A percentile compares a stretch with the other conserved stretches of the same genome.
These are phyloP conservation scores for Drosophila mayri DNA, from an alignment of 1,140 invertebrate genomes.

Conservation along the genomic window DNA sequence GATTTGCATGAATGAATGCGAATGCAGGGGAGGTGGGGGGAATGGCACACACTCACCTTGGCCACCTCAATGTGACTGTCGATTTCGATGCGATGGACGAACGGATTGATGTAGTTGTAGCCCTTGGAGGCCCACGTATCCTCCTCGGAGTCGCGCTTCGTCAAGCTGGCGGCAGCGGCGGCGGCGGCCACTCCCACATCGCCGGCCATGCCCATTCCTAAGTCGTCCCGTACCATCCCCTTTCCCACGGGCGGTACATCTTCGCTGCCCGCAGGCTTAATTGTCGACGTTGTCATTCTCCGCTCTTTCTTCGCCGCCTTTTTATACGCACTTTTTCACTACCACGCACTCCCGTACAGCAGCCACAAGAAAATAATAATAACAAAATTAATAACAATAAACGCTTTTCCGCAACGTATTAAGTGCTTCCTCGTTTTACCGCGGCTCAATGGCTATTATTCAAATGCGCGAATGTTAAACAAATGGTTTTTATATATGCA, in stretches of 20 bases:
- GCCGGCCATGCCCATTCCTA: slow-evolving; percentile 1
- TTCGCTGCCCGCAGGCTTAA: slow-evolving; percentile 38
- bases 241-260: slow-evolving; percentile 16
- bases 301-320: background rate
- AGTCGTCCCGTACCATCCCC: slow-evolving; percentile 1
- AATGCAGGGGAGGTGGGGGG: slow-evolving; percentile 5
- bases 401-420: slow-evolving; percentile 4
- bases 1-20: slow-evolving; percentile 55
- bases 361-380: slow-evolving; percentile 28
- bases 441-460: slow-evolving; percentile 2
- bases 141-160: slow-evolving; percentile 75
- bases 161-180: slow-evolving; percentile 21
- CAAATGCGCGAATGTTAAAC: background rate
- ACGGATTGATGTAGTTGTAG: slow-evolving; percentile 89
- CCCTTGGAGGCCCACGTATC: slow-evolving; percentile 85
- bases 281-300: slow-evolving; percentile 67
- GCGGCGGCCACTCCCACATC: slow-evolving; percentile 18
- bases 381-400: slow-evolving; percentile 5
- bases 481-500: slow-evolving; percentile 9
- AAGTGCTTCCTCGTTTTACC: background rate
- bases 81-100: slow-evolving; percentile 93
- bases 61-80: slow-evolving; percentile 93
- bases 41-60: slow-evolving; percentile 88
- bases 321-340: slow-evolving; percentile 20
- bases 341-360: slow-evolving; percentile 36